phyloP scores from a whole-genome alignment of 2,113 vertebrate genomes.

The Xenopus laevis region DNA sequence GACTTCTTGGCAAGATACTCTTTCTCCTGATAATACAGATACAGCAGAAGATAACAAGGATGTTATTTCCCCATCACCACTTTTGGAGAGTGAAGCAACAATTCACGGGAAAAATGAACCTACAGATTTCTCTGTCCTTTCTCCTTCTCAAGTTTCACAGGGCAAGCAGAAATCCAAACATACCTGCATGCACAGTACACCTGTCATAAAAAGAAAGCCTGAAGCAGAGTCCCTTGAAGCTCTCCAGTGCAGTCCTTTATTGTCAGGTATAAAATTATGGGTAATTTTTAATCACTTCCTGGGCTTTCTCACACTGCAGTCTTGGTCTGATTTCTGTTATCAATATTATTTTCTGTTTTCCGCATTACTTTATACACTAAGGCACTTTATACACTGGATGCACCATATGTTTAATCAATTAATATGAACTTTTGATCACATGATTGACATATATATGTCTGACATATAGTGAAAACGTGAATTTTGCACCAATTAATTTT shows the following conservation, averaged over 20 bases:
- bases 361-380: no score
- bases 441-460: no score
- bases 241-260: slow-evolving; percentile 72
- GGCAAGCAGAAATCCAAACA: slow-evolving; percentile 55
- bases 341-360: no score
- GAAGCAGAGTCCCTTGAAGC: slow-evolving; percentile 60
- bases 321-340: no score
- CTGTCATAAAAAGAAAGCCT: slow-evolving; percentile 62
- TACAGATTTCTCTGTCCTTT: slow-evolving; percentile 45
- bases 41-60: slow-evolving; percentile 52
- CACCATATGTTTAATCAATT: no score
- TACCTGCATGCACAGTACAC: slow-evolving; percentile 75
- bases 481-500: no score
- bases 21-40: slow-evolving; percentile 60
- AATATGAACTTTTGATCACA: no score
- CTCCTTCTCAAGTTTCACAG: slow-evolving; percentile 55
- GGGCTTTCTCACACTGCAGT: no score
- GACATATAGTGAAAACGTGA: no score
- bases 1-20: slow-evolving; percentile 78
- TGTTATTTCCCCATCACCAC: slow-evolving; percentile 51
- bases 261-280: slow-evolving; percentile 66
- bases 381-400: no score
- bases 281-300: no score
- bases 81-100: slow-evolving; percentile 47
- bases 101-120: slow-evolving; percentile 46